Evolutionary conservation across 2,888 invertebrate genomes (phyloP), one percentile per base, ranked within the genome.

Genomic region (Candidula unifasciata): DNA sequence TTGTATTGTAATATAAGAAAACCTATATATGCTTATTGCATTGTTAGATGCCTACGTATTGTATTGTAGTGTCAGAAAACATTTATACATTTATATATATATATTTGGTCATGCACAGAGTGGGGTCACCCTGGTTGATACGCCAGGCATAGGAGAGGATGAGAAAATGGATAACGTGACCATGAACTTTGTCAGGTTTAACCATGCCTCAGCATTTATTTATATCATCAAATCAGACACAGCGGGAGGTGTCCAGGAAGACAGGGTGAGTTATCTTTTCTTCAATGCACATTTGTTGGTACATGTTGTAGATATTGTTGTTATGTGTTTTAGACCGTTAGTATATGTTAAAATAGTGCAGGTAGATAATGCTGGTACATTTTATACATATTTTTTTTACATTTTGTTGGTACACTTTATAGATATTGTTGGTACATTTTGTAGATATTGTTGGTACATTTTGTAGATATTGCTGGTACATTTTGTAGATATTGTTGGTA

Each of bases 131-230:
- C 86, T 92, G 18, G 90, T 92, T 2, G 92, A 92, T 82, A 91
- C 91, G 0, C 92, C 92, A 5, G 92, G 92, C 0, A 91, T 92
- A 64, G 92, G 92, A 0, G 92, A 92, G 83, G 91, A 91, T 83
- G 89, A 91, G 30, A 86, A 88, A 10, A 89, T 92, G 88, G 91
- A 92, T 74, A 83, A 82, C 10, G 87, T 90, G 33, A 88, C 92
- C 10, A 88, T 88, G 83, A 88, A 89, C 33, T 92, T 89, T 87
- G 89, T 92, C 33, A 85, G 87, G 18, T 74, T 86, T 37, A 89
- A 89, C 57, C 87, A 87, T 21, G 90, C 90, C 16, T 87, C 89
- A 54, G 92, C 90, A 44, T 92, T 92, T 82, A 89, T 92, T 76
- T 92, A 92, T 83, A 89, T 92, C 27, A 91, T 92, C 68, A 92